These are phyloP conservation scores for Nemotelus pantherinus DNA, from an alignment of 2,888 invertebrate species.

Conservation along the genomic window DNA sequence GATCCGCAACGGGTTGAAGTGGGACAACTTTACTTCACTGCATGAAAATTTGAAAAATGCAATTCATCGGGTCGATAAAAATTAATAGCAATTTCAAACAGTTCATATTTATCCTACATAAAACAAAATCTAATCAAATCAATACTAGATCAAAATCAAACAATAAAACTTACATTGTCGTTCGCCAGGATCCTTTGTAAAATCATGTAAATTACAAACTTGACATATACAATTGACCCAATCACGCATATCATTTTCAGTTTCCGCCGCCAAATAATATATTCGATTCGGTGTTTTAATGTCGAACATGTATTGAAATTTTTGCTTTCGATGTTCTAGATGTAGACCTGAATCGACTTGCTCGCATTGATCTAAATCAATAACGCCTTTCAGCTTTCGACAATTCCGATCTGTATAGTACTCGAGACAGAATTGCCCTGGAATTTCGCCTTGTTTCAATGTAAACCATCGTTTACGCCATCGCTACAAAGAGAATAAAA, in stretches of 20 bases:
- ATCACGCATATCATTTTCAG: constrained; percentile 90
- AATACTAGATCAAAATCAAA: too few relatives aligned
- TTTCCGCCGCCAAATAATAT: constrained; percentile 92
- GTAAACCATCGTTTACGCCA: constrained; percentile 97
- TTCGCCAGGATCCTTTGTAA: constrained; percentile 60
- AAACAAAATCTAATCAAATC: too few relatives aligned
- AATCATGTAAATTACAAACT: constrained; percentile 85
- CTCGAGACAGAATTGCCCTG: constrained; percentile 92
- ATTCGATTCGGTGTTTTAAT: constrained; percentile 88
- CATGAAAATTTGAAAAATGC: too few relatives aligned
- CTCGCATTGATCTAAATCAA: constrained; percentile 95
- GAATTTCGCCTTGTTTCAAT: constrained; percentile 89
- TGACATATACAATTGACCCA: constrained; percentile 96
- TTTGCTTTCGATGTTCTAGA: constrained; percentile 82
- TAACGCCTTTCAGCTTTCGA: constrained; percentile 85
- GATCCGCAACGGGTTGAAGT: too few relatives aligned
- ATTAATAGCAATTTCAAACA: too few relatives aligned
- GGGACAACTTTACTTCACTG: too few relatives aligned
- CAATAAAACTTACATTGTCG: constrained; percentile 56
- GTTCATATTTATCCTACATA: too few relatives aligned
- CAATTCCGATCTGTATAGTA: constrained; percentile 91
- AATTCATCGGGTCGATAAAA: too few relatives aligned
- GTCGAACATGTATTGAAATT: constrained; percentile 87
- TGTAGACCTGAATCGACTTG: constrained; percentile 90
- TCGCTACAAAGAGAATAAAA: constrained; percentile 71